Evolutionary conservation across 2,797 vertebrate genomes (phyloP).

Genomic region (Crocidura indochinensis): DNA sequence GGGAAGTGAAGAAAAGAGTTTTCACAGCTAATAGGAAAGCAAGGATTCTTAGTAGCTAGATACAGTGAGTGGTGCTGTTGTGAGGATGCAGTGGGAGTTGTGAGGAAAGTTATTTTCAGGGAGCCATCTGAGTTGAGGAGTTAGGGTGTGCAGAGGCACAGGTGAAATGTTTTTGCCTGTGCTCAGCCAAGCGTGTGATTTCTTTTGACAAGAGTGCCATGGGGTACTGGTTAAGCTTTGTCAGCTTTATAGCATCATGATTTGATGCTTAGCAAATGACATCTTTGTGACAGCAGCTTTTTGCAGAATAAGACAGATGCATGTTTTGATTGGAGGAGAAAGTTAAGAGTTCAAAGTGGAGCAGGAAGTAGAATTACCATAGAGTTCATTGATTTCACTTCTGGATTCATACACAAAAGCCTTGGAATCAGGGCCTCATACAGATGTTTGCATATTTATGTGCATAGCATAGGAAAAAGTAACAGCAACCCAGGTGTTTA

Average conservation of each 20-base stretch:
- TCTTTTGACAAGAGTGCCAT: constrained; percentile 17
- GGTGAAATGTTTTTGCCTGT: constrained; percentile 41
- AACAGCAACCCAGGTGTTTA: not conserved
- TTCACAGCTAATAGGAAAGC: constrained; percentile 17
- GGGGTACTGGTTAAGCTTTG: constrained; percentile 25
- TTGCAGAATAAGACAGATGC: constrained; percentile 68
- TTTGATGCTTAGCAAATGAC: constrained; percentile 45
- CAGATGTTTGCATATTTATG: not conserved
- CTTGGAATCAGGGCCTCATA: constrained; percentile 46
- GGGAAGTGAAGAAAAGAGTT: not conserved
- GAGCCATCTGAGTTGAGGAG: constrained; percentile 1
- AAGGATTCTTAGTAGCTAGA: not conserved
- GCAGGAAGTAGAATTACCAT: constrained; percentile 46
- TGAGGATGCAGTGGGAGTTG: constrained; percentile 2
- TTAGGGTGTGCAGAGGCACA: not conserved
- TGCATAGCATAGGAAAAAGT: not conserved
- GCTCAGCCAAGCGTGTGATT: constrained; percentile 27
- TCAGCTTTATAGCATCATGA: constrained; percentile 71
- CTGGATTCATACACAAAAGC: not conserved
- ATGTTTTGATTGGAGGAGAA: constrained; percentile 59
- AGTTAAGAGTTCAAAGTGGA: constrained; percentile 33
- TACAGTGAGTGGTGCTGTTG: not conserved
- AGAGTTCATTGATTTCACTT: constrained; percentile 11
- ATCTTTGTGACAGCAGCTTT: constrained; percentile 68
- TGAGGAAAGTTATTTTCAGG: constrained; percentile 26